Base-by-base conservation (phyloP, 2,797 vertebrate species). In the Acrocephalus scirpaceus region DNA sequence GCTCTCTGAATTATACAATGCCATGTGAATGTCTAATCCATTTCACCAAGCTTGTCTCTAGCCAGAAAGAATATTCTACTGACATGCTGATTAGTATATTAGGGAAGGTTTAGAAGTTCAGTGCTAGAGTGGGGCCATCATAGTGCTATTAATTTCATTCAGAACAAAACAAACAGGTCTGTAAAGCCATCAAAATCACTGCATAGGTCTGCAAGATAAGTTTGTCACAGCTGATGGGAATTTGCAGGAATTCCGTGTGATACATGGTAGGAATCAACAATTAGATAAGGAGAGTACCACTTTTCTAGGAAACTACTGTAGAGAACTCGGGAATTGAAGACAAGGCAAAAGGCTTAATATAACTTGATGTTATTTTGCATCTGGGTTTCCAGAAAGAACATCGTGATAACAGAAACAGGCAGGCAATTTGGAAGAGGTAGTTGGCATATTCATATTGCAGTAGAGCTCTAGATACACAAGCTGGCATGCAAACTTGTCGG, bases 1-100 rank as follows among this genome's bases (percentile, higher is more conserved):
- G 97, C 96, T 97, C 96, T 97, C 96, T 98, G 97, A 98, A 98
- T 98, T 98, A 98, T 98, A 97, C 98, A 98, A 97, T 97, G 97
- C 97, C 95, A 74, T 97, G 96, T 93, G 97, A 98, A 97, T 97
- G 97, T 97, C 97, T 97, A 97, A 98, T 98, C 97, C 44, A 7
- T 97, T 98, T 98, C 97, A 97, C 96, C 86, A 97, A 86, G 82
- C 95, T 97, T 97, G 97, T 97, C 97, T 98, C 97, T 96, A 98
- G 97, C 96, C 95, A 97, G 96, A 87, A 97, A 80, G 95, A 95
- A 96, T 94, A 97, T 94, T 97, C 96, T 72, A 44, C 95, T 96
- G 97, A 98, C 97, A 97, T 89, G 90, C 96, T 97, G 97, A 98
- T 98, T 98, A 98, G 96, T 98, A 95, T 95, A 97, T 98, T 97